These are phyloP conservation scores for Python bivittatus DNA, from an alignment of 2,113 vertebrate genomes.

Conservation along the genomic window DNA sequence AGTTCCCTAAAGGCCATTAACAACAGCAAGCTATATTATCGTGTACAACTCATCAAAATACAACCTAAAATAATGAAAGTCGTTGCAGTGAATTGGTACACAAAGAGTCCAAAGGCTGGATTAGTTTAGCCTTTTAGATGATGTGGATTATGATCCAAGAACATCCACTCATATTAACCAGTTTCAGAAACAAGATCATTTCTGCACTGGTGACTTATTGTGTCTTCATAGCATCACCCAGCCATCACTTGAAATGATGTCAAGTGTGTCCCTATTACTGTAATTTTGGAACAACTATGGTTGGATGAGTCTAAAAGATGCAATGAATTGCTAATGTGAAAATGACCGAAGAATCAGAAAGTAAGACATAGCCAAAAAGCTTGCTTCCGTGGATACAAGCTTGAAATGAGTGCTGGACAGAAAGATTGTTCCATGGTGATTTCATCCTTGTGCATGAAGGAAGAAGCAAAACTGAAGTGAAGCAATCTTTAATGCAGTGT, in stretches of 20 bases:
- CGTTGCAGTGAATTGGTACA: background rate
- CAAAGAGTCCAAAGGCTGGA: background rate
- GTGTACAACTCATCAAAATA: background rate
- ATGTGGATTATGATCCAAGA: background rate
- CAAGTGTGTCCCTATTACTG: background rate
- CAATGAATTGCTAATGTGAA: background rate
- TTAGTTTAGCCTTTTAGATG: background rate
- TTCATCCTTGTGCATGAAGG: background rate
- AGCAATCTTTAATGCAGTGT: too few species aligned
- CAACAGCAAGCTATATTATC: background rate
- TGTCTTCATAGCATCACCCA: background rate
- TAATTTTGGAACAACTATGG: background rate
- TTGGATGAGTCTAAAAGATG: background rate
- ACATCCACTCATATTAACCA: background rate
- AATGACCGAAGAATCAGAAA: background rate
- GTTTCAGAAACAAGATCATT: background rate
- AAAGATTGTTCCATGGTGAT: background rate
- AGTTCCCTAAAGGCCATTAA: conserved; percentile 13
- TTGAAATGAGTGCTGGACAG: too few species aligned
- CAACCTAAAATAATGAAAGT: background rate
- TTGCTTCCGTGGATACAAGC: background rate
- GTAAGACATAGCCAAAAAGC: background rate
- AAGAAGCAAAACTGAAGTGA: background rate
- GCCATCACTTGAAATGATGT: background rate
- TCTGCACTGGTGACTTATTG: background rate